Evolutionary conservation across 2,888 invertebrate genomes (phyloP).

Genomic region (Mesorhabditis spiculigera): DNA sequence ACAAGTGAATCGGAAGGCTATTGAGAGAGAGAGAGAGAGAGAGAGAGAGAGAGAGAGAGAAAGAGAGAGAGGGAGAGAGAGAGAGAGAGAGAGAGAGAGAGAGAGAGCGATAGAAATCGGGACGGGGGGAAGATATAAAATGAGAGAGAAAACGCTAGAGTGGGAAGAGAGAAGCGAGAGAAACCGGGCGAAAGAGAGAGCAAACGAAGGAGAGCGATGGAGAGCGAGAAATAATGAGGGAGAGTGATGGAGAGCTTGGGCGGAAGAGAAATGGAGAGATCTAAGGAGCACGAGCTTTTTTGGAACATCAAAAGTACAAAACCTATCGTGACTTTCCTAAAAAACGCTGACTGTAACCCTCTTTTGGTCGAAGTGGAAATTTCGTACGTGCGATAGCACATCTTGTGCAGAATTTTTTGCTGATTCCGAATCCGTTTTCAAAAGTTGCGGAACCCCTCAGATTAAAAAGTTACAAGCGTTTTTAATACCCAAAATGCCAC

Average conservation of each 20-base stretch:
- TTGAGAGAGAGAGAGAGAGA: no score
- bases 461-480: no score
- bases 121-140: neutral
- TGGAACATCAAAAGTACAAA: neutral
- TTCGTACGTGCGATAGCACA: neutral
- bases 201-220: neutral
- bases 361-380: no score
- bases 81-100: neutral
- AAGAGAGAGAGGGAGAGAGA: neutral
- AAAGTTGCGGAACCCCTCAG: no score
- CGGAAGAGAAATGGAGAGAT: neutral
- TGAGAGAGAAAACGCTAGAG: neutral
- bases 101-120: neutral
- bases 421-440: no score
- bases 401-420: no score
- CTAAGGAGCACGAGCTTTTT: neutral
- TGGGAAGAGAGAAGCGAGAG: neutral
- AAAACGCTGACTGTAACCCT: no score
- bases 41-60: constrained; percentile 3
- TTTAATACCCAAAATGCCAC: no score
- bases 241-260: neutral
- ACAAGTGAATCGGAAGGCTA: no score
- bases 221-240: neutral
- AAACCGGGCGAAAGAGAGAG: neutral
- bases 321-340: neutral